These are phyloP conservation scores for Pituophis catenifer DNA, from an alignment of 2,113 vertebrate species.

Conservation along the genomic window DNA sequence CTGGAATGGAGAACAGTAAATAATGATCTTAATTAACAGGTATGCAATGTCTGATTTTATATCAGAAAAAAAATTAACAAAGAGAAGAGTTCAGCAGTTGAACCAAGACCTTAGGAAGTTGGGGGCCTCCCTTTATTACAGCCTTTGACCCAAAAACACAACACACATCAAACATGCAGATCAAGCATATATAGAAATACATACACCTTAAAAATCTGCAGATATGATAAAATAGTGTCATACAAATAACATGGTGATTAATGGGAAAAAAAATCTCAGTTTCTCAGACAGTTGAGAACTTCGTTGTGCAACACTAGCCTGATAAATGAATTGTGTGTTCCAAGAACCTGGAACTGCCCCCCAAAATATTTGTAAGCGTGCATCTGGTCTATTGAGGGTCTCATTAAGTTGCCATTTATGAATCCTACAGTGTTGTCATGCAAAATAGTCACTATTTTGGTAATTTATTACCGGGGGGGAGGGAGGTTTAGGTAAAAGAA, in stretches of 20 bases:
- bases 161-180: not conserved
- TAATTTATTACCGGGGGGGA: not conserved
- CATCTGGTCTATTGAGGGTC: not conserved
- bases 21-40: not conserved
- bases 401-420: not conserved
- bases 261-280: not conserved
- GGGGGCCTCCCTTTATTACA: not conserved
- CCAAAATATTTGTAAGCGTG: not conserved
- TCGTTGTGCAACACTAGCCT: not conserved
- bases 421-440: not conserved
- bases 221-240: not conserved
- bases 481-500: not conserved
- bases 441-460: not conserved
- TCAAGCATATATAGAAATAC: not conserved
- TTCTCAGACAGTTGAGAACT: not conserved
- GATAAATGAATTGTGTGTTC: not conserved
- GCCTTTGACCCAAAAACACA: not conserved
- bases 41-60: not conserved
- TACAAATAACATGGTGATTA: not conserved
- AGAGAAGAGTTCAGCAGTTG: not conserved
- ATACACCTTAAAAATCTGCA: not conserved
- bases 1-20: not conserved
- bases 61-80: not conserved
- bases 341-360: not conserved
- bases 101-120: not conserved